Evolutionary conservation across 1,140 invertebrate species (phyloP).

Genomic region (Pseudoatta argentina): DNA sequence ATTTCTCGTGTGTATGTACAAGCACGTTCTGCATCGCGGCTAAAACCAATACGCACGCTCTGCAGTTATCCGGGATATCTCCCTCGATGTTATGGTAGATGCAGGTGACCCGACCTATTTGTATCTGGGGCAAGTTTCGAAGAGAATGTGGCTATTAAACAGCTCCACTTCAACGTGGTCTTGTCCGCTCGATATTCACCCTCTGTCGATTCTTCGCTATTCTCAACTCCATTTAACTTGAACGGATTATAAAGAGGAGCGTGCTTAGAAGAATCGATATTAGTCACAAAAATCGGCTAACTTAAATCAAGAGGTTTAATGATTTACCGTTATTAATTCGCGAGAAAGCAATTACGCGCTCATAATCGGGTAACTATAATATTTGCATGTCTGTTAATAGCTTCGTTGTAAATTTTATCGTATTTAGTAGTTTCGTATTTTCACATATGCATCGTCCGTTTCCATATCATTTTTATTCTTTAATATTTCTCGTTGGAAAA

Average conservation of each 20-base stretch:
- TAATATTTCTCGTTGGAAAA: background rate
- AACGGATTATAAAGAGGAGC: background rate
- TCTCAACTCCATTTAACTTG: slow-evolving; percentile 1
- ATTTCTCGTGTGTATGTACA: slow-evolving; percentile 59
- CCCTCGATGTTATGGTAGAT: slow-evolving; percentile 74
- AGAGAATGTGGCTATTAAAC: slow-evolving; percentile 24
- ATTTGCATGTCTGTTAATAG: slow-evolving; percentile 6
- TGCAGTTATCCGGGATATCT: slow-evolving; percentile 59
- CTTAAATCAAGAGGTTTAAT: background rate
- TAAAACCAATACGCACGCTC: slow-evolving; percentile 65
- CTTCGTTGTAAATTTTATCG: background rate
- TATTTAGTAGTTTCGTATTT: background rate
- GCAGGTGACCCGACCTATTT: slow-evolving; percentile 84
- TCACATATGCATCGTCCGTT: background rate
- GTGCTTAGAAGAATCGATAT: slow-evolving; percentile 7
- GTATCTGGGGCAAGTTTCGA: slow-evolving; percentile 78
- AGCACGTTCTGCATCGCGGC: slow-evolving; percentile 66
- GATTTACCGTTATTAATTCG: slow-evolving; percentile 5
- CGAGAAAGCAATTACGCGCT: background rate
- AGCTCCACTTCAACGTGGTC: slow-evolving; percentile 45
- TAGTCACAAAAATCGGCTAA: slow-evolving; percentile 17
- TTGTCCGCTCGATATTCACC: slow-evolving; percentile 59
- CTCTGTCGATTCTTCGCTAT: slow-evolving; percentile 34
- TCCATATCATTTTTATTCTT: background rate
- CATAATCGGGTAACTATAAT: background rate